Percentiles rank a stretch among this genome's conserved stretches.
phyloP scores from a whole-genome alignment of 2,888 invertebrate genomes.

The Bellardia pandia region DNA sequence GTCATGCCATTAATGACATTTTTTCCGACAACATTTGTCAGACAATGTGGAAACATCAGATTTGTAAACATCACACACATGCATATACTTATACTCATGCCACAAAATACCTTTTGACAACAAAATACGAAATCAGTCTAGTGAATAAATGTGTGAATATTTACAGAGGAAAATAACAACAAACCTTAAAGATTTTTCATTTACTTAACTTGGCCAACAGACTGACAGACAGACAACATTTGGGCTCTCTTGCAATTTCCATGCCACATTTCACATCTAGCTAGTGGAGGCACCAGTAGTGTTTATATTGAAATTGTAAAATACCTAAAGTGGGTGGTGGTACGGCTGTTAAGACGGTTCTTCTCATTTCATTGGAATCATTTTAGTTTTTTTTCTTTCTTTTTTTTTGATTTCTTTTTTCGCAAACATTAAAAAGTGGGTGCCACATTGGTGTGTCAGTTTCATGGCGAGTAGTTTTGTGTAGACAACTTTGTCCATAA shows the following conservation, averaged over 20 bases:
- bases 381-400: background rate
- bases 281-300: background rate
- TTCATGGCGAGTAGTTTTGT: constrained; percentile 41
- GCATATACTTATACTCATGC: background rate
- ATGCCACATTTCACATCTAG: constrained; percentile 1
- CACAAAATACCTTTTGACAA: constrained; percentile 33
- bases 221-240: constrained; percentile 17
- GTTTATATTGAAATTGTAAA: constrained; percentile 36
- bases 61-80: constrained; percentile 45
- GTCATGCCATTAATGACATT: constrained; percentile 74
- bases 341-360: background rate
- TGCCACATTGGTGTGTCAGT: constrained; percentile 68
- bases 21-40: constrained; percentile 66
- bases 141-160: constrained; percentile 34
- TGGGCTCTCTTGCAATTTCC: constrained; percentile 29
- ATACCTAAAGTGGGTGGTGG: constrained; percentile 30
- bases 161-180: constrained; percentile 7
- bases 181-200: constrained; percentile 66
- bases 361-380: constrained; percentile 29
- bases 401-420: background rate
- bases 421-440: constrained; percentile 57
- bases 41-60: constrained; percentile 70
- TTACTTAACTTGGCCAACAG: constrained; percentile 55
- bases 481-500: constrained; percentile 59
- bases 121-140: constrained; percentile 40